Conservation (phyloP, 2,797 vertebrate genomes). For the Enteromius thamalakanensis region DNA sequence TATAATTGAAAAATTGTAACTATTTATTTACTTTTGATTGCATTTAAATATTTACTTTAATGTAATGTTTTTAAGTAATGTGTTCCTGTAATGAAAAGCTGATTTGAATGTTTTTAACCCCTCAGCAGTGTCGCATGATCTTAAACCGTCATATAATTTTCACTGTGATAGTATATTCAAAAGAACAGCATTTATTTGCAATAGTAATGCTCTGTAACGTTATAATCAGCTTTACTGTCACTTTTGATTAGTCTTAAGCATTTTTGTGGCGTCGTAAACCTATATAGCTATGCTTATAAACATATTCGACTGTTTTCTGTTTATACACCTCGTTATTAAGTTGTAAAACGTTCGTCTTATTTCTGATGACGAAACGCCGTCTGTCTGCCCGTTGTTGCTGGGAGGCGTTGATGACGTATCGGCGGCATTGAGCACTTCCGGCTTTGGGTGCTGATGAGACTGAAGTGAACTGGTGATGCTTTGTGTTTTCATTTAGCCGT, state of each 20-base stretch:
- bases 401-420: slow-evolving; percentile 41
- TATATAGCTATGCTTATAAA: not conserved
- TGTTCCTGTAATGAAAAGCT: not conserved
- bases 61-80: not conserved
- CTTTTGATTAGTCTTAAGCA: not conserved
- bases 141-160: not conserved
- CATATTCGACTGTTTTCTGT: not conserved
- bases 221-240: not conserved
- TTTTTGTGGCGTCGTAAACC: not conserved
- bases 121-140: not conserved
- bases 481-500: slow-evolving; percentile 33
- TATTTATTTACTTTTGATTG: not conserved
- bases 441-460: slow-evolving; percentile 44
- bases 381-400: slow-evolving; percentile 18
- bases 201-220: not conserved
- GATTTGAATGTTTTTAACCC: not conserved
- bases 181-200: too few species aligned
- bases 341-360: not conserved
- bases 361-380: not conserved
- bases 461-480: slow-evolving; percentile 32
- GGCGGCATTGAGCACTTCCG: slow-evolving; percentile 28
- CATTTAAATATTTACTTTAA: not conserved
- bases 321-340: too few species aligned
- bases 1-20: not conserved
- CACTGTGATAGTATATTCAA: not conserved